Evolutionary conservation across 2,113 vertebrate genomes (phyloP), one percentile per base, ranked within the genome.

Genomic region (Forbesichthys papilliferus): DNA sequence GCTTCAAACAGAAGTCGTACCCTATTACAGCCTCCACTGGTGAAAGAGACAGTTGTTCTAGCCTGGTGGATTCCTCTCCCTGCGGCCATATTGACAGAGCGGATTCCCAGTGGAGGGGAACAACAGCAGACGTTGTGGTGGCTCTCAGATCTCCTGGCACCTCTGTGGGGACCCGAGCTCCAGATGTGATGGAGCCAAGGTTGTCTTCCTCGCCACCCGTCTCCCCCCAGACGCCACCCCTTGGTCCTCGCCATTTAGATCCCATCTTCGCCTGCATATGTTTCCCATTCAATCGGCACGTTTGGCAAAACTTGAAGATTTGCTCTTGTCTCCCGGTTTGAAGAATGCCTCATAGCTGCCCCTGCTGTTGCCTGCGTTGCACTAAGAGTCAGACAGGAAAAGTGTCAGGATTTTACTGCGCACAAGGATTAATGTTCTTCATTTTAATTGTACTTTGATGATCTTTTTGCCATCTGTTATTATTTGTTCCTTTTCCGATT

Each of bases 401-500:
- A 48, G 11, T n/a, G 51, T 56, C 60, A 62, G 47, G 14, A 59
- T 55, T 69, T 48, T 55, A 70, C n/a, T n/a, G 60, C 60, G 34
- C 52, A 9, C 60, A 1, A 56, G 54, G 68, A 70, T 70, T 62
- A 61, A 70, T 63, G 51, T 18, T 14, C 60, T 11, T 16, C 51
- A 63, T 73, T 61, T 53, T 54, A 66, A 73, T 66, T 66, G 48
- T 55, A 42, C 64, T 59, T 27, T 66, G 54, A 61, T 66, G 63
- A 59, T 73, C 64, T 61, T 66, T 49, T 54, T 60, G 49, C 63
- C 71, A 66, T 73, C 64, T 71, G 69, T 34, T 70, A 70, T 55
- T 70, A 53, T 66, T 66, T 64, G 61, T 49, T 64, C 61, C 61
- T 20, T n/a, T 54, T 54, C 51, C 9, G 13, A 42, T 36, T 66